phyloP scores from a whole-genome alignment of 2,888 invertebrate genomes.

The Mesorhabditis spiculigera region DNA sequence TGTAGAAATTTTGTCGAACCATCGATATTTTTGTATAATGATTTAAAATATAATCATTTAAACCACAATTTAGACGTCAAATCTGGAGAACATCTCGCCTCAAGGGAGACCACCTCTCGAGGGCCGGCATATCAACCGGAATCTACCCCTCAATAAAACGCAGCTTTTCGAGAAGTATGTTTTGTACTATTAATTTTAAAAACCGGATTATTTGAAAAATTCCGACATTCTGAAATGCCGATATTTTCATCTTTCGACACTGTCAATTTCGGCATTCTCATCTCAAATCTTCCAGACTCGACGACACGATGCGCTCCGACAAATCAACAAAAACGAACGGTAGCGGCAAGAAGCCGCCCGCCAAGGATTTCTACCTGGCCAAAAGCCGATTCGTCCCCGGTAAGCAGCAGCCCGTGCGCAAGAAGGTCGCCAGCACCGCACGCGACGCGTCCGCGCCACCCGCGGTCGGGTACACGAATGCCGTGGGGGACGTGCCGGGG shows the following conservation, averaged over 20 bases:
- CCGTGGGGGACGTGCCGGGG: constrained; percentile 1
- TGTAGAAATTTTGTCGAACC: no score
- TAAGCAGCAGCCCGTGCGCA: constrained; percentile 12
- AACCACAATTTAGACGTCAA: neutral
- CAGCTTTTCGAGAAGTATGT: constrained; percentile 32
- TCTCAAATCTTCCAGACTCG: neutral
- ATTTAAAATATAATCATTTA: no score
- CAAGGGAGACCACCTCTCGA: constrained; percentile 31
- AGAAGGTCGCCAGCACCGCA: neutral
- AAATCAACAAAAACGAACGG: constrained; percentile 21
- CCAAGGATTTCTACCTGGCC: constrained; percentile 75
- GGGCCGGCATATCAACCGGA: constrained; percentile 46
- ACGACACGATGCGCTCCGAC: constrained; percentile 5
- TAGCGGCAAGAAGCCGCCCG: constrained; percentile 53
- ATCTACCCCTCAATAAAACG: constrained; percentile 42
- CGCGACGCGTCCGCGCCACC: neutral
- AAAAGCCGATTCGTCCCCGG: constrained; percentile 79
- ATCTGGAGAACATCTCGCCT: constrained; percentile 36
- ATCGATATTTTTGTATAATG: no score
- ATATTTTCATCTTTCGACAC: neutral
- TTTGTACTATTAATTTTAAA: neutral
- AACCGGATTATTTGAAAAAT: neutral
- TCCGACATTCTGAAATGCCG: neutral
- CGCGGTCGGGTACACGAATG: neutral
- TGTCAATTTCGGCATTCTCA: neutral